A percentile compares a stretch with the other conserved stretches of the same genome.
Evolutionary conservation across 2,888 invertebrate species (phyloP).

Genomic region (Netelia melanura): DNA sequence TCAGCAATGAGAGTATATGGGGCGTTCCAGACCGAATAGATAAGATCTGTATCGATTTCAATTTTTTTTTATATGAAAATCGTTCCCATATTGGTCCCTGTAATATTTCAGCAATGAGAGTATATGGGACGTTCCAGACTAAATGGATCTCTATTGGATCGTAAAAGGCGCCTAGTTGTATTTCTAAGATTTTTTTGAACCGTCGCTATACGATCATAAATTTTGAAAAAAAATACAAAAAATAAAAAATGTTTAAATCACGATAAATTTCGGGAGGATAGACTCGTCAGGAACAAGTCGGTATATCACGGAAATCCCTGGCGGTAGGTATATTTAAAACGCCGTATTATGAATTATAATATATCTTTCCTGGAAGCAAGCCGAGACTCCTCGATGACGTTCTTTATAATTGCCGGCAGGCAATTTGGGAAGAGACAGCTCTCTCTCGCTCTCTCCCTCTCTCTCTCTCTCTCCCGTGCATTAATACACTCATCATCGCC

Average conservation of each 20-base stretch:
- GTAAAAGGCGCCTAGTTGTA: too few species aligned
- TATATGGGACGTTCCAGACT: too few species aligned
- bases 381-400: slow-evolving; percentile 37
- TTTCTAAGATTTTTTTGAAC: too few species aligned
- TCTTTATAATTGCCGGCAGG: slow-evolving; percentile 59
- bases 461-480: slow-evolving; percentile 25
- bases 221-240: too few species aligned
- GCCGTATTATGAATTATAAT: slow-evolving; percentile 53
- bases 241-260: too few species aligned
- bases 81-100: too few species aligned
- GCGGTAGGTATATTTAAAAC: slow-evolving; percentile 17
- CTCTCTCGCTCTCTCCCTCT: neutral
- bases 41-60: too few species aligned
- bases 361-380: slow-evolving; percentile 21
- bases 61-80: neutral
- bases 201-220: too few species aligned
- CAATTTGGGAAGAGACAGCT: slow-evolving; percentile 48
- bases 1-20: too few species aligned
- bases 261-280: slow-evolving; percentile 18
- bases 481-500: slow-evolving; percentile 53
- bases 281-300: slow-evolving; percentile 53
- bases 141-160: too few species aligned
- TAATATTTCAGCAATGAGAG: too few species aligned
- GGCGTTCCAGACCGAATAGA: too few species aligned
- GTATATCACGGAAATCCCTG: slow-evolving; percentile 54